phyloP scores from a whole-genome alignment of 2,113 vertebrate species.

The Oncorhynchus masou region DNA sequence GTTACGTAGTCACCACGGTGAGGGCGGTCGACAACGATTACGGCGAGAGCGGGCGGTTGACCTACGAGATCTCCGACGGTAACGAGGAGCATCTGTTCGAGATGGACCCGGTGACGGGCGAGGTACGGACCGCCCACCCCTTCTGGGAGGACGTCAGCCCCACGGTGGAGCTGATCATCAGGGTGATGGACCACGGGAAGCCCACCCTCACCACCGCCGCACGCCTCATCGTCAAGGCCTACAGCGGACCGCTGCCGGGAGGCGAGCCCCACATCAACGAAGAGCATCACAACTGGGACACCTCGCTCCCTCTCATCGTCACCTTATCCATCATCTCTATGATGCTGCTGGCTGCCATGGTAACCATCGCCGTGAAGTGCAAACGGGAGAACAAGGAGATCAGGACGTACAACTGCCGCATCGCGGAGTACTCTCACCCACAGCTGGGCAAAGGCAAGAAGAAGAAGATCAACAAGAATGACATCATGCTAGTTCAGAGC shows the following conservation, averaged over 20 bases:
- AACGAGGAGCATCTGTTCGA: slow-evolving; percentile 97
- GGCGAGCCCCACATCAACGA: slow-evolving; percentile 87
- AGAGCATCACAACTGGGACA: slow-evolving; percentile 93
- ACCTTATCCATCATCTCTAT: slow-evolving; percentile 95
- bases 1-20: slow-evolving; percentile 92
- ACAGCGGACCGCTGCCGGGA: slow-evolving; percentile 86
- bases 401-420: slow-evolving; percentile 98
- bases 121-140: slow-evolving; percentile 91
- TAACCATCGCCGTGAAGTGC: slow-evolving; percentile 97
- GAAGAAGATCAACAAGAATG: slow-evolving; percentile 95
- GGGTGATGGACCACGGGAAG: slow-evolving; percentile 95
- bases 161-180: slow-evolving; percentile 91
- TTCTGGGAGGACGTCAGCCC: slow-evolving; percentile 94
- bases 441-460: slow-evolving; percentile 97
- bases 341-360: slow-evolving; percentile 96
- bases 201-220: slow-evolving; percentile 91
- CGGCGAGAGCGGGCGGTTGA: slow-evolving; percentile 94
- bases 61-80: slow-evolving; percentile 94
- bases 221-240: slow-evolving; percentile 90
- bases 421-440: slow-evolving; percentile 97
- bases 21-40: slow-evolving; percentile 94
- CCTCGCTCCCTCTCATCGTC: slow-evolving; percentile 94
- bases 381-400: slow-evolving; percentile 99
- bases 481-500: slow-evolving; percentile 99
- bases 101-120: slow-evolving; percentile 90